Base-by-base conservation (phyloP, 2,113 vertebrate species). In the Thermophis baileyi region DNA sequence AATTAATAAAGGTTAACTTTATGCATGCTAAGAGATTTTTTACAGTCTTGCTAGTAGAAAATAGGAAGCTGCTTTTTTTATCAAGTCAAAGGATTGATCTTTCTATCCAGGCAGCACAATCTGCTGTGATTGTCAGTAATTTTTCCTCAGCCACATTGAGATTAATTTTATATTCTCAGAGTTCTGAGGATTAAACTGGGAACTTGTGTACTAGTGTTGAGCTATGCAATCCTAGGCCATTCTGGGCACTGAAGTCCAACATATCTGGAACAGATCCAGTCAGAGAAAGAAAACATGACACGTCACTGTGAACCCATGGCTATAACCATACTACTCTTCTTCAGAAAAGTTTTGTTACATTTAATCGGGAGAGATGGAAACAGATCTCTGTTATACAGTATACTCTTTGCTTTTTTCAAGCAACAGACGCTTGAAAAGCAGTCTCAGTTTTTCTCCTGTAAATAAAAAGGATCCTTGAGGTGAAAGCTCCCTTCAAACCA, bases 401-500 rank as follows among this genome's bases (percentile, higher is more conserved):
- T 63, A 30, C 11, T 63, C 10, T 63, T 97, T 96, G n/a, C 94
- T 96, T 90, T 95, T 94, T 55, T 96, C 55, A 95, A 95, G 95
- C 90, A 93, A 93, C 51, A 20, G 40, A 94, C 81, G 91, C 93
- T 95, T 95, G 93, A 93, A 95, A 95, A 94, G 95, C 93, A 94
- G 95, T 81, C 94, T 94, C 92, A 94, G 95, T 81, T 94, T 94
- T 89, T 95, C 92, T 96, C 11, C 69, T 96, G 92, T 94, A 95
- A 94, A 96, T 94, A 94, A 96, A 96, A 96, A 94, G 92, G 95
- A 96, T 94, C 95, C 96, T 94, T 95, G 95, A 95, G 95, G 93
- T 95, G 96, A 96, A 96, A 96, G 92, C 95, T 95, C 93, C 94
- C 92, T 95, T 95, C 92, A 96, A 97, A 97, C 95, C 92, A 96